A percentile compares a stretch with the other conserved stretches of the same genome.
Conservation (phyloP, 2,888 invertebrate genomes). For the Carcina quercana region DNA sequence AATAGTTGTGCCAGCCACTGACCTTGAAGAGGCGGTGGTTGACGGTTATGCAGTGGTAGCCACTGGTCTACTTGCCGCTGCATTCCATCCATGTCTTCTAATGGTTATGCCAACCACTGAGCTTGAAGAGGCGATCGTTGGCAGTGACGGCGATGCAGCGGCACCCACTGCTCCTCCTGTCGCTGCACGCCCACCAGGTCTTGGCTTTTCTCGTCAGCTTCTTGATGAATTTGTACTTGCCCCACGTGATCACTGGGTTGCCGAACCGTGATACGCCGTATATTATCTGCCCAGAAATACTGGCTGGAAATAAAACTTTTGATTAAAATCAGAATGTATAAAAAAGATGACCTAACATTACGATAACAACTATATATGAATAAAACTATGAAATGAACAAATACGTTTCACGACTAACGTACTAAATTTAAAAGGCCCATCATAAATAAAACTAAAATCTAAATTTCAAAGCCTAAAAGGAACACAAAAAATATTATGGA, state of each 20-base stretch:
- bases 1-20: no score
- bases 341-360: no score
- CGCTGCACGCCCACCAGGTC: conserved; percentile 62
- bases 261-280: conserved; percentile 44
- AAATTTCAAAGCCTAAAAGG: neutral
- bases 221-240: conserved; percentile 54
- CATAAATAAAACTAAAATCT: neutral
- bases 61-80: no score
- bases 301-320: neutral
- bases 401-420: neutral
- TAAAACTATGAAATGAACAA: neutral
- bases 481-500: no score
- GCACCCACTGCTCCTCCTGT: conserved; percentile 45
- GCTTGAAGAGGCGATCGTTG: conserved; percentile 43
- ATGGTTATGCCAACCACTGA: conserved; percentile 60
- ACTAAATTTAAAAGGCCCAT: neutral
- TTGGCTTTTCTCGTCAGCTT: conserved; percentile 45
- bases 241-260: conserved; percentile 55
- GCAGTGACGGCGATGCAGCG: conserved; percentile 53
- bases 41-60: no score
- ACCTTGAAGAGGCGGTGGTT: no score
- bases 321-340: neutral
- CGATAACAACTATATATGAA: no score
- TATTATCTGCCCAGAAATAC: conserved; percentile 14
- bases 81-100: no score